Percentiles rank a stretch among this genome's conserved stretches.
These are phyloP conservation scores for Hermaeophaga mercurialis DNA, from an alignment of 2,888 invertebrate genomes.

Conservation along the genomic window DNA sequence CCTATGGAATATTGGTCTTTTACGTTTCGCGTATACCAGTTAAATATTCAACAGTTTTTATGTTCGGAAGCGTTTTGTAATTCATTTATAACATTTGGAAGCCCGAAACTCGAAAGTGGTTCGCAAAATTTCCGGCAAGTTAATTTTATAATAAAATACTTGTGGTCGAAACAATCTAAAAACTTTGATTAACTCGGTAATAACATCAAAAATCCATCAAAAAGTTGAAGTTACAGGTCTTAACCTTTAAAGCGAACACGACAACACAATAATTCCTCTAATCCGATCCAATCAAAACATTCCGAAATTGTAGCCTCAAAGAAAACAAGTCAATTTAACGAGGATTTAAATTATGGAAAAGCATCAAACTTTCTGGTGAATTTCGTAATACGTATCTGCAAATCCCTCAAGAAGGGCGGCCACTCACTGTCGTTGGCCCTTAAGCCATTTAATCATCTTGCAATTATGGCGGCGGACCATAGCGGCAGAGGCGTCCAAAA, in stretches of 20 bases:
- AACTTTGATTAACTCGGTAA: constrained; percentile 17
- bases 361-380: constrained; percentile 33
- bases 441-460: constrained; percentile 51
- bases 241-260: constrained; percentile 3
- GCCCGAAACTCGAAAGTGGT: too few species aligned
- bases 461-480: constrained; percentile 46
- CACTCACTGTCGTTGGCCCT: constrained; percentile 36
- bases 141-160: constrained; percentile 4
- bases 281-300: constrained; percentile 16
- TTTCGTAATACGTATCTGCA: constrained; percentile 31
- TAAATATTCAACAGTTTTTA: too few species aligned
- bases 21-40: too few species aligned
- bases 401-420: constrained; percentile 36
- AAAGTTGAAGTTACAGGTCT: constrained; percentile 11
- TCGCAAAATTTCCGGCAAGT: too few species aligned
- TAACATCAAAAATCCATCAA: constrained; percentile 15
- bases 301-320: constrained; percentile 15
- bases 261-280: constrained; percentile 17
- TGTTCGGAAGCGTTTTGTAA: too few species aligned
- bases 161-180: constrained; percentile 13
- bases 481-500: constrained; percentile 18
- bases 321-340: constrained; percentile 18
- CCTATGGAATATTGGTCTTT: too few species aligned
- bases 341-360: constrained; percentile 22
- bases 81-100: too few species aligned